Base-by-base conservation (phyloP, 2,888 invertebrate species). In the Apodemia zela region DNA sequence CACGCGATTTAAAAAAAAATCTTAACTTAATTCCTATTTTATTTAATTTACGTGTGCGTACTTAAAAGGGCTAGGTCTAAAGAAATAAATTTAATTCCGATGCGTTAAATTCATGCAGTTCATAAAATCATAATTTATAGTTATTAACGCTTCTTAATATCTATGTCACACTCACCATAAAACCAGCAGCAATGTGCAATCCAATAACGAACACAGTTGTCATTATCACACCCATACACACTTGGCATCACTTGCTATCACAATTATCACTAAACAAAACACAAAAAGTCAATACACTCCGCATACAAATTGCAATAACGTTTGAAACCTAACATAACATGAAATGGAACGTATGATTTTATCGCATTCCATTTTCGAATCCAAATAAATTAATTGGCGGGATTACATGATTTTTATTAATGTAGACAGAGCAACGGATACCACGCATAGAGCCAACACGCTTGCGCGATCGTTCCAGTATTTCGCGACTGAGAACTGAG, bases 181-280 rank as follows among this genome's bases (percentile, higher is more conserved):
- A 84, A 72, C 74, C 84, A 79, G 71, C 76, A 71, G 80, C 85
- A 87, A 74, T 78, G 81, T 77, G 79, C 81, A 87, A 89, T 89
- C 87, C 89, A 88, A 84, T 85, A 77, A 83, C 82, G 85, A 72
- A 81, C 73, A 80, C 81, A 82, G 81, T 81, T 84, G 82, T 76
- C 87, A 85, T 86, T 87, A 82, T 85, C 86, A 85, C 87, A 84
- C 78, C 81, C 82, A 85, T 82, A 84, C 77, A 79, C 83, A 82
- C 84, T 86, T 80, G 82, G 80, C 89, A 89, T 87, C 78, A 81
- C 81, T 68, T 73, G 79, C 79, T 82, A 85, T 83, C 82, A 84
- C 82, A 77, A 77, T 81, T 81, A 83, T 82, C 84, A 87, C 85
- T 74, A 82, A 85, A 79, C 85, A 84, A 85, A 82, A 85, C 83